A percentile compares a stretch with the other conserved stretches of the same genome.
These are phyloP conservation scores for Ondatra zibethicus DNA, from an alignment of 2,113 vertebrate genomes.

Conservation along the genomic window DNA sequence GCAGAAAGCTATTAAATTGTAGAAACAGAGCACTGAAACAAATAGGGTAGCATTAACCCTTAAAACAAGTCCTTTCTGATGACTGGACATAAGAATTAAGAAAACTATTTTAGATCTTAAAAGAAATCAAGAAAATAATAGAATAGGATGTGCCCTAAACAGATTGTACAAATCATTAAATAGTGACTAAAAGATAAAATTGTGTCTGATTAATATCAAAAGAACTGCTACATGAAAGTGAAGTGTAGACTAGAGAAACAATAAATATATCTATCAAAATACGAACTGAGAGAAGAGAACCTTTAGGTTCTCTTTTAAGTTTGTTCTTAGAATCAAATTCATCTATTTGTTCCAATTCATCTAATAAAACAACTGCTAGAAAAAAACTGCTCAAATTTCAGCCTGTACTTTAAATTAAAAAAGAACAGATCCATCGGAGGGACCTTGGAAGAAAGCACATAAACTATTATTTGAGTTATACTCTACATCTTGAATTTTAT, in stretches of 20 bases:
- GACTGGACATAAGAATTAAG: neutral
- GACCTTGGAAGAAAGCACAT: neutral
- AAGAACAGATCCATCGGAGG: neutral
- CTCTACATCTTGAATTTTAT: neutral
- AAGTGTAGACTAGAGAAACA: neutral
- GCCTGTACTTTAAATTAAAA: neutral
- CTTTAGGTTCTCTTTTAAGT: neutral
- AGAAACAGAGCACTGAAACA: neutral
- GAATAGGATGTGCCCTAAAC: neutral
- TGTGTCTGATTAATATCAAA: slow-evolving; percentile 27
- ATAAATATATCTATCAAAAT: neutral
- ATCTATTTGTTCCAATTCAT: neutral
- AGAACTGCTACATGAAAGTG: neutral
- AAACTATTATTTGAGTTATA: slow-evolving; percentile 9
- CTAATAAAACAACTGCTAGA: neutral
- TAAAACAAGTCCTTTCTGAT: neutral
- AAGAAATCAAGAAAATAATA: slow-evolving; percentile 30
- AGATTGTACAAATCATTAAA: neutral
- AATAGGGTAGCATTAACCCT: neutral
- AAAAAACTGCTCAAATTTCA: neutral
- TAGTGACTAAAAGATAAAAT: slow-evolving; percentile 23
- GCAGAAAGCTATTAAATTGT: slow-evolving; percentile 16
- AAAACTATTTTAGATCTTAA: slow-evolving; percentile 26
- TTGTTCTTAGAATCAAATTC: neutral
- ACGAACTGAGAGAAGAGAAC: neutral